Evolutionary conservation across 2,113 vertebrate genomes (phyloP).

Genomic region (Podiceps cristatus): DNA sequence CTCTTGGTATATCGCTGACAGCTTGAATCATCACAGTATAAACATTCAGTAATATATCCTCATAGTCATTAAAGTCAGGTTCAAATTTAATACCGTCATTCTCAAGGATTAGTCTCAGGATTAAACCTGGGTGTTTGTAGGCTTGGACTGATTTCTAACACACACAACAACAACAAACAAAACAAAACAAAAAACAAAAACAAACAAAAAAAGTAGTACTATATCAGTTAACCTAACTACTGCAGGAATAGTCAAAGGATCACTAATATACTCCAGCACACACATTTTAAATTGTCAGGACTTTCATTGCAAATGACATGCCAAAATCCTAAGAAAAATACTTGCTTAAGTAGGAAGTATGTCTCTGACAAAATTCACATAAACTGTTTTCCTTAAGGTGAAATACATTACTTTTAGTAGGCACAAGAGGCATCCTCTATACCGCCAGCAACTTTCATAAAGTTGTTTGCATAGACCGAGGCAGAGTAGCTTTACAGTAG

Average conservation of each 20-base stretch:
- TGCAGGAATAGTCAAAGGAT: background rate
- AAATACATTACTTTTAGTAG: background rate
- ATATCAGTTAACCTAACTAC: background rate
- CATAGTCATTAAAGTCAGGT: slow-evolving; percentile 81
- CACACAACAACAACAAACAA: background rate
- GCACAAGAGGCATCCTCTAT: background rate
- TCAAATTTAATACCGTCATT: slow-evolving; percentile 82
- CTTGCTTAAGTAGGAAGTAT: background rate
- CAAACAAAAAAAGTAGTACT: background rate
- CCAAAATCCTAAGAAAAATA: background rate
- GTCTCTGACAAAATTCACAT: background rate
- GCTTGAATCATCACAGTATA: slow-evolving; percentile 85
- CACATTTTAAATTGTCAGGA: background rate
- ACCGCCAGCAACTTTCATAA: background rate
- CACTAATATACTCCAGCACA: background rate
- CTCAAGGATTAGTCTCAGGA: slow-evolving; percentile 82
- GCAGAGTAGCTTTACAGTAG: background rate
- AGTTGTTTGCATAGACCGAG: background rate
- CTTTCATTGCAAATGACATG: background rate
- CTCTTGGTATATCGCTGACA: slow-evolving; percentile 81
- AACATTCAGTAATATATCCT: slow-evolving; percentile 79
- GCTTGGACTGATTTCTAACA: slow-evolving; percentile 78
- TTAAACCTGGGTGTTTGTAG: slow-evolving; percentile 83
- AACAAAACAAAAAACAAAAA: background rate
- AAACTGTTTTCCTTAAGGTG: background rate